These are phyloP conservation scores for Petromus typicus DNA, from an alignment of 2,113 vertebrate species.

Conservation along the genomic window DNA sequence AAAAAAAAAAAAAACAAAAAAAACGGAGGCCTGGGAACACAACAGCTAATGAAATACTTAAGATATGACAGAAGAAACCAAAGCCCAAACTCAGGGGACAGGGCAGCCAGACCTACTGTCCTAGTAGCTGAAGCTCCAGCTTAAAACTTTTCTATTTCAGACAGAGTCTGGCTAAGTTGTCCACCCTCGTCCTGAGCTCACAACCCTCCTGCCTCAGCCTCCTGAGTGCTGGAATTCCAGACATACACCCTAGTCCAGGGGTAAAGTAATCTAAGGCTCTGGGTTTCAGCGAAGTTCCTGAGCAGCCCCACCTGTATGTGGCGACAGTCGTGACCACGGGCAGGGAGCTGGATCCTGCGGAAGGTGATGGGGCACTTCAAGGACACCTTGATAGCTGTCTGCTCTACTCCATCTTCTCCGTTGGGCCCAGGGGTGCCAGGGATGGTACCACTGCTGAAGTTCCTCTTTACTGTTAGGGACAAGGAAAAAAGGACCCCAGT, in stretches of 20 bases:
- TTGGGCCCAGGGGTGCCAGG: slow-evolving; percentile 95
- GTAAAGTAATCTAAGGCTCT: not conserved
- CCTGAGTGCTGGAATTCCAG: not conserved
- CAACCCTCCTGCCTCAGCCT: not conserved
- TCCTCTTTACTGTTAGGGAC: slow-evolving; percentile 90
- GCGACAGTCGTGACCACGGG: slow-evolving; percentile 95
- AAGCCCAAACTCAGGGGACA: not conserved
- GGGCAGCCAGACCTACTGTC: not conserved
- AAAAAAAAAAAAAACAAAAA: no score
- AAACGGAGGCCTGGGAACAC: rapidly evolving
- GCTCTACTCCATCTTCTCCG: slow-evolving; percentile 96
- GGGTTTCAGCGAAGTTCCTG: not conserved
- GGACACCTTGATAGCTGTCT: slow-evolving; percentile 98
- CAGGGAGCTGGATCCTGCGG: slow-evolving; percentile 96
- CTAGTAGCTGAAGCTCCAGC: not conserved
- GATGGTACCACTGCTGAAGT: slow-evolving; percentile 96
- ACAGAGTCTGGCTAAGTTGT: not conserved
- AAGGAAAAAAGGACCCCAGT: not conserved
- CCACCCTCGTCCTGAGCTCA: not conserved
- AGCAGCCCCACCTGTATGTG: slow-evolving; percentile 94
- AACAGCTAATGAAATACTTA: not conserved
- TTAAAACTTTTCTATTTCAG: not conserved
- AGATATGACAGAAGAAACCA: not conserved
- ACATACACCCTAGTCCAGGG: not conserved
- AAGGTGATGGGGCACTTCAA: slow-evolving; percentile 99